Base-by-base conservation (phyloP, 2,888 invertebrate species). In the Pollenia labialis region DNA sequence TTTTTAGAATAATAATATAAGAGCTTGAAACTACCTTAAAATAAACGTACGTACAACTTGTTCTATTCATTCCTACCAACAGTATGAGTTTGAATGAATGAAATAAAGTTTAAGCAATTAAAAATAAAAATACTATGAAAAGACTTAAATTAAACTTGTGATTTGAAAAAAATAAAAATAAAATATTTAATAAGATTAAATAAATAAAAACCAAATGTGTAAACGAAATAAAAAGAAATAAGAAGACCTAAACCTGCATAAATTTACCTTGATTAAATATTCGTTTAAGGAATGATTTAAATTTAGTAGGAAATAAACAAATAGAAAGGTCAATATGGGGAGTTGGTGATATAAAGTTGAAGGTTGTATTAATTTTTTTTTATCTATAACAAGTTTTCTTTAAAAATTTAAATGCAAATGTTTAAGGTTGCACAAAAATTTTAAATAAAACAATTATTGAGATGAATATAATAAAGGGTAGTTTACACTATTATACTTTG, bases 51-150 rank as follows among this genome's bases (percentile, higher is more conserved):
- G 44, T 44, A 56, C 16, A 18, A 75, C 32, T 66, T 56, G 40
- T 66, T 66, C 54, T 46, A 32, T 32, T 32, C 32, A 32, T 6
- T 32, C 12, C 32, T 23, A 66, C 44, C 14, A 44, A 12, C 10
- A 46, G 9, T 16, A 62, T 11, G 23, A 81, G 62, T 42, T 58
- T 46, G 40, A 74, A 32, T 50, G n/a, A 60, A 71, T 18, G 14
- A 66, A 60, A 32, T 32, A 6, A 32, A 64, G 10, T 72, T 58
- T 16, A 72, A 66, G 58, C 40, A 84, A 79, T 79, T 79, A 79
- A 16, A 1, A 58, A 8, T 44, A 56, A 75, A 69, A 82, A 60
- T 42, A 40, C 6, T 4, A n/a, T 8, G 6, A 32, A 16, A 56
- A 42, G 46, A 52, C 7, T 52, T n/a, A 68, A 74, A 75, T 40